These are phyloP conservation scores for Drosophila picticornis DNA, from an alignment of 2,888 invertebrate species.

Conservation along the genomic window DNA sequence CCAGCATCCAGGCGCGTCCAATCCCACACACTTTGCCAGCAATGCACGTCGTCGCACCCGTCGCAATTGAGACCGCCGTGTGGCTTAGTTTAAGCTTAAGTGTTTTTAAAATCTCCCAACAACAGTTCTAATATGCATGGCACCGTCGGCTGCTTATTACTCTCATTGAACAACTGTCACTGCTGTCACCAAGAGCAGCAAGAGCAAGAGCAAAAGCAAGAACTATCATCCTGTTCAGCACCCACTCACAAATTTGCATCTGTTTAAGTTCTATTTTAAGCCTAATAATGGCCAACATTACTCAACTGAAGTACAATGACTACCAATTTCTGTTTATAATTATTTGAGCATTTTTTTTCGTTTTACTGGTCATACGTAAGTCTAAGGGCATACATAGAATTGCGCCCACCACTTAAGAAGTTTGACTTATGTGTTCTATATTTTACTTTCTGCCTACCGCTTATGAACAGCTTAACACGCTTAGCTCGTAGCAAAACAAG, in stretches of 20 bases:
- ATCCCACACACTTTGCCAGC: slow-evolving; percentile 73
- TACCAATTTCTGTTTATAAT: slow-evolving; percentile 46
- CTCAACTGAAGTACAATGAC: slow-evolving; percentile 48
- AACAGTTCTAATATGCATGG: slow-evolving; percentile 46
- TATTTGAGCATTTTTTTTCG: slow-evolving; percentile 23
- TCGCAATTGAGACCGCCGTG: slow-evolving; percentile 76
- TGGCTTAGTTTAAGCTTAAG: slow-evolving; percentile 49
- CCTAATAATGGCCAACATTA: slow-evolving; percentile 19
- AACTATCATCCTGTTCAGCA: slow-evolving; percentile 31
- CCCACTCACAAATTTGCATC: slow-evolving; percentile 19
- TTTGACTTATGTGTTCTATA: slow-evolving; percentile 64
- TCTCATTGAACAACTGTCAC: slow-evolving; percentile 15
- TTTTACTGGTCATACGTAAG: slow-evolving; percentile 41
- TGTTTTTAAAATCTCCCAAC: slow-evolving; percentile 75
- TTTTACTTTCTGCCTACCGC: slow-evolving; percentile 59
- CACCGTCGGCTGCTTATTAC: slow-evolving; percentile 53
- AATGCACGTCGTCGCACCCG: slow-evolving; percentile 83
- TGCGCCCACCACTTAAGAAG: slow-evolving; percentile 54
- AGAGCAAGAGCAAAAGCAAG: slow-evolving; percentile 1
- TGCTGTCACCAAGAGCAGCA: slow-evolving; percentile 35
- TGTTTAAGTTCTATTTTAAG: slow-evolving; percentile 23
- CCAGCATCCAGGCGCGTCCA: slow-evolving; percentile 83
- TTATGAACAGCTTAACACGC: slow-evolving; percentile 68
- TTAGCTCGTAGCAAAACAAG: slow-evolving; percentile 66
- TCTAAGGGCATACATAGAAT: slow-evolving; percentile 28